Conservation (phyloP, 2,888 invertebrate species). For the Biston betularia region DNA sequence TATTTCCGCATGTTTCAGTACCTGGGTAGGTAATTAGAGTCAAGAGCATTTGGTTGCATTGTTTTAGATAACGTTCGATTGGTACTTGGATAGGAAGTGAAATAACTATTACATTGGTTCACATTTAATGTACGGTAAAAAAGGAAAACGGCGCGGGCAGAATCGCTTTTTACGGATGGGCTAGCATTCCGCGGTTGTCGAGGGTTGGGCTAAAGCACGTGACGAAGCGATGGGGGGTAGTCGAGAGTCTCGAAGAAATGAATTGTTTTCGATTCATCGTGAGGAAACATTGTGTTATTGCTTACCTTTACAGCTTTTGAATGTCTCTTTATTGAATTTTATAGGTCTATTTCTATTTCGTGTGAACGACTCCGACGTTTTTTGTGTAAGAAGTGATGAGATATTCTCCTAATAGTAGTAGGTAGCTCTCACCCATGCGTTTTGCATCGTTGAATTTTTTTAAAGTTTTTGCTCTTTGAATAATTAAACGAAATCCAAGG, state of each 20-base stretch:
- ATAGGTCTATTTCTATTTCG: conserved; percentile 23
- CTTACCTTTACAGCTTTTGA: conserved; percentile 75
- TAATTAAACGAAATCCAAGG: no score
- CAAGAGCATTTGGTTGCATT: conserved; percentile 3
- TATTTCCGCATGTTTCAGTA: conserved; percentile 1
- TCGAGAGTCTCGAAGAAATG: conserved; percentile 63
- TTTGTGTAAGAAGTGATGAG: no score
- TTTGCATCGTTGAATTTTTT: no score
- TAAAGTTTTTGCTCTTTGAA: no score
- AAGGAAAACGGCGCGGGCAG: conserved; percentile 78
- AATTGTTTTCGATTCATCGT: conserved; percentile 78
- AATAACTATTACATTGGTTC: conserved; percentile 73
- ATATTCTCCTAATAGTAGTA: no score
- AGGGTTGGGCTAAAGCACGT: conserved; percentile 52
- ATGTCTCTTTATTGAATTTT: conserved; percentile 71
- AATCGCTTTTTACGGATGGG: conserved; percentile 83
- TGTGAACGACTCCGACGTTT: neutral
- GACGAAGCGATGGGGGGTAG: conserved; percentile 40
- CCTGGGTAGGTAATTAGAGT: conserved; percentile 9
- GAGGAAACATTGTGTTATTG: conserved; percentile 76
- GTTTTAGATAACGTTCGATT: conserved; percentile 37
- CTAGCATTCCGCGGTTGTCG: conserved; percentile 72
- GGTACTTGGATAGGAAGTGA: conserved; percentile 50
- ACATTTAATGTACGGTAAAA: conserved; percentile 80
- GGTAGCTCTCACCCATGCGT: no score